phyloP scores from a whole-genome alignment of 1,140 invertebrate species.

The Oppia nitens region DNA sequence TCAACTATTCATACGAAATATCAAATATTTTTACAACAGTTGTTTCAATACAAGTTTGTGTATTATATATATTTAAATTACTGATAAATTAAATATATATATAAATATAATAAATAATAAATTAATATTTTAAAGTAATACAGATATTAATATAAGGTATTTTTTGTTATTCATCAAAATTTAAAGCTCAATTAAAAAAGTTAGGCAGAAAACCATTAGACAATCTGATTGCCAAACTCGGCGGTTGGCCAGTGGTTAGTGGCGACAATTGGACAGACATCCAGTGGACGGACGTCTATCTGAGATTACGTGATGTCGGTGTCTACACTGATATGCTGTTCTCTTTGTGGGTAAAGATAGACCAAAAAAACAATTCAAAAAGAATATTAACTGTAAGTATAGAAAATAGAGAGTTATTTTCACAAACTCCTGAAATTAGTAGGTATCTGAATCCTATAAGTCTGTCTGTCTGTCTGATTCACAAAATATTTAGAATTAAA shows the following conservation, averaged over 20 bases:
- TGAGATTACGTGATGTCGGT: conserved; percentile 54
- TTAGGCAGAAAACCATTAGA: not conserved
- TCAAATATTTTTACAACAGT: conserved; percentile 55
- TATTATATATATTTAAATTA: not conserved
- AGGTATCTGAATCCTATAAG: too few relatives aligned
- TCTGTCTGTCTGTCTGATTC: too few relatives aligned
- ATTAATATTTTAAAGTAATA: not conserved
- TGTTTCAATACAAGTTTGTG: conserved; percentile 69
- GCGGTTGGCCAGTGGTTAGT: conserved; percentile 75
- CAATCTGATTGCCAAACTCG: conserved; percentile 34
- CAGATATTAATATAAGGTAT: too few relatives aligned
- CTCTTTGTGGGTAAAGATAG: conserved; percentile 72
- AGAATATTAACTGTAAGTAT: conserved; percentile 26
- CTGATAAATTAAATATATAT: not conserved
- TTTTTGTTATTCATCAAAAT: not conserved
- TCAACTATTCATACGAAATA: conserved; percentile 45
- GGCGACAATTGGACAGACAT: conserved; percentile 39
- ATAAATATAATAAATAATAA: too few relatives aligned
- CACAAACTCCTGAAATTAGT: too few relatives aligned
- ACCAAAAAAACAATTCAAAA: conserved; percentile 58
- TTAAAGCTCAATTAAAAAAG: not conserved
- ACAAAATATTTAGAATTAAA: too few relatives aligned
- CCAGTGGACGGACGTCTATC: conserved; percentile 67
- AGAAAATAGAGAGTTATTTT: too few relatives aligned
- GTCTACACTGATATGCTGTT: conserved; percentile 78